Evolutionary conservation across 2,797 vertebrate species (phyloP).

Genomic region (Emys orbicularis): DNA sequence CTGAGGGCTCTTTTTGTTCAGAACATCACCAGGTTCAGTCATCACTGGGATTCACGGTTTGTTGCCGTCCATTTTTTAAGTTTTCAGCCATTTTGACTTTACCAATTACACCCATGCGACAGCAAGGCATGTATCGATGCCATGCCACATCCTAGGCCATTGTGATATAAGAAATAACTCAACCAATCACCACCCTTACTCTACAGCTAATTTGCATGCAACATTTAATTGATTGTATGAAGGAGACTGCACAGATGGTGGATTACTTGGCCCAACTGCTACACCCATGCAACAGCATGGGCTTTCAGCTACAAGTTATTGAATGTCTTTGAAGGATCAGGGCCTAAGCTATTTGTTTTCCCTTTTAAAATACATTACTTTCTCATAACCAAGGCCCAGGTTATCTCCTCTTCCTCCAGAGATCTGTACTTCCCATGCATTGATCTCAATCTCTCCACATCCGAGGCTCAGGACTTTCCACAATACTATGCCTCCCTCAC

Average conservation of each 20-base stretch:
- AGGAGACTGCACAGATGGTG: not conserved
- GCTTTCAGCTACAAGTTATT: not conserved
- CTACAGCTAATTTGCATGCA: too few relatives aligned
- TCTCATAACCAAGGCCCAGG: not conserved
- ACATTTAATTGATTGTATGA: too few relatives aligned
- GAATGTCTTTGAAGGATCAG: not conserved
- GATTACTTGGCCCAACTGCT: not conserved
- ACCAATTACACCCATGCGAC: too few relatives aligned
- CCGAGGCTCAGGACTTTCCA: not conserved
- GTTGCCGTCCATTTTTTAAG: too few relatives aligned
- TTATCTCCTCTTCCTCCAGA: rapidly evolving
- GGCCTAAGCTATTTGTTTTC: not conserved
- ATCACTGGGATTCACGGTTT: too few relatives aligned
- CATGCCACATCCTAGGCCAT: too few relatives aligned
- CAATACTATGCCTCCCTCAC: not conserved
- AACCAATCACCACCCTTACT: too few relatives aligned
- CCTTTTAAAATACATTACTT: not conserved
- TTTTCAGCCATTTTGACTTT: too few relatives aligned
- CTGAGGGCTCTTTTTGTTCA: too few relatives aligned
- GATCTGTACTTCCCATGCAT: not conserved
- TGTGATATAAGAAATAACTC: too few relatives aligned
- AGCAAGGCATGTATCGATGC: too few relatives aligned
- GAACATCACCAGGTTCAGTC: too few relatives aligned
- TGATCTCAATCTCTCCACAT: not conserved
- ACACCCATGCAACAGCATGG: not conserved